These are phyloP conservation scores for Campoletis sonorensis DNA, from an alignment of 1,140 invertebrate species.

Conservation along the genomic window DNA sequence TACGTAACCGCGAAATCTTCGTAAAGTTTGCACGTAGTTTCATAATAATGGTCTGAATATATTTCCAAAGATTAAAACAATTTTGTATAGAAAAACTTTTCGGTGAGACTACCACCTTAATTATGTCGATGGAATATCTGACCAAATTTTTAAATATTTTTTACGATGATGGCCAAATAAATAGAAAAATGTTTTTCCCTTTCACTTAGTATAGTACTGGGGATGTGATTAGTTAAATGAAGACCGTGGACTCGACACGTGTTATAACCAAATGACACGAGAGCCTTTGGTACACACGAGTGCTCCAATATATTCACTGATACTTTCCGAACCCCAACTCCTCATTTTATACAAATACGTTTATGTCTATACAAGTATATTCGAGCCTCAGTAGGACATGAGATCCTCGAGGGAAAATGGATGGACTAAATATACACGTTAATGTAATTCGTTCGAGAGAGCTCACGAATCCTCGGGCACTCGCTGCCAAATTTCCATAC, in stretches of 20 bases:
- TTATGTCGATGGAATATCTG: too few relatives aligned
- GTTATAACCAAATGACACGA: conserved; percentile 33
- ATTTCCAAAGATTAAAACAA: too few relatives aligned
- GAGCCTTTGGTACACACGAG: background rate
- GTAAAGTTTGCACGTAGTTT: too few relatives aligned
- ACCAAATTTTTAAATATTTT: background rate
- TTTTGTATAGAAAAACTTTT: too few relatives aligned
- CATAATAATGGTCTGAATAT: too few relatives aligned
- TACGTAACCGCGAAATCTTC: too few relatives aligned
- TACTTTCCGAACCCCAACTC: background rate
- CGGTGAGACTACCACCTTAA: too few relatives aligned
- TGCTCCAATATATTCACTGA: background rate
- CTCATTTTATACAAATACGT: too few relatives aligned
- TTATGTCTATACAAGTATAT: background rate
- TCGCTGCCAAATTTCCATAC: background rate
- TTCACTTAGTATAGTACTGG: background rate
- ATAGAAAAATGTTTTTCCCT: background rate
- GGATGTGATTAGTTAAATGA: background rate
- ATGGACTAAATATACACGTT: background rate
- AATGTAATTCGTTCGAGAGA: background rate
- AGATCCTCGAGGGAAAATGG: conserved; percentile 15
- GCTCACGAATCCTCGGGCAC: background rate
- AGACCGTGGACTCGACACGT: background rate
- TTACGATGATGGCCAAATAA: background rate
- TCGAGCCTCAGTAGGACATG: background rate